phyloP scores from a whole-genome alignment of 1,140 invertebrate species.

The Cyclina sinensis region DNA sequence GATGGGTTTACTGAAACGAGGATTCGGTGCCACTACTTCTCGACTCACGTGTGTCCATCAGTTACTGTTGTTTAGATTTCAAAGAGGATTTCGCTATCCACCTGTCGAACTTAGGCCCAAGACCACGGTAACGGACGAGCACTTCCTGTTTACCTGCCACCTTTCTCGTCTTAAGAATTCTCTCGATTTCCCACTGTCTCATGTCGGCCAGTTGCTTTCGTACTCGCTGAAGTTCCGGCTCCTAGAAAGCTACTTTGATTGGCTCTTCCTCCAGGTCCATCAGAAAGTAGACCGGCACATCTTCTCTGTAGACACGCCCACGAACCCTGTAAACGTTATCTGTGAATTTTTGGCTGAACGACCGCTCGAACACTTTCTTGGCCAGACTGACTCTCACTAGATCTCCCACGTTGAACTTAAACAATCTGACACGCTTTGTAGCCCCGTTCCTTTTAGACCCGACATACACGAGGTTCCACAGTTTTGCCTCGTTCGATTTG shows the following conservation, averaged over 20 bases:
- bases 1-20: too few species aligned
- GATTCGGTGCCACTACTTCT: too few species aligned
- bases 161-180: neutral
- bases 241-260: neutral
- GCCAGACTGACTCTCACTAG: neutral
- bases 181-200: neutral
- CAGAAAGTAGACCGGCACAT: slow-evolving; percentile 1
- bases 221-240: neutral
- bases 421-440: neutral
- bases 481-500: neutral
- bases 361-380: neutral
- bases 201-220: neutral
- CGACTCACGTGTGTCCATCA: neutral
- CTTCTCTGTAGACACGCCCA: neutral
- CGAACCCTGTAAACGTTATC: neutral
- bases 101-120: neutral
- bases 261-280: neutral
- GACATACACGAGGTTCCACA: slow-evolving; percentile 25
- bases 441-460: neutral
- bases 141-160: neutral
- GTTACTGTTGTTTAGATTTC: neutral
- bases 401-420: slow-evolving; percentile 10
- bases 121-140: neutral
- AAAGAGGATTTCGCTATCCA: neutral
- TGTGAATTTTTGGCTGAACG: neutral